Percentiles rank a stretch among this genome's conserved stretches.
phyloP scores from a whole-genome alignment of 2,888 invertebrate species.

The Nezara viridula region DNA sequence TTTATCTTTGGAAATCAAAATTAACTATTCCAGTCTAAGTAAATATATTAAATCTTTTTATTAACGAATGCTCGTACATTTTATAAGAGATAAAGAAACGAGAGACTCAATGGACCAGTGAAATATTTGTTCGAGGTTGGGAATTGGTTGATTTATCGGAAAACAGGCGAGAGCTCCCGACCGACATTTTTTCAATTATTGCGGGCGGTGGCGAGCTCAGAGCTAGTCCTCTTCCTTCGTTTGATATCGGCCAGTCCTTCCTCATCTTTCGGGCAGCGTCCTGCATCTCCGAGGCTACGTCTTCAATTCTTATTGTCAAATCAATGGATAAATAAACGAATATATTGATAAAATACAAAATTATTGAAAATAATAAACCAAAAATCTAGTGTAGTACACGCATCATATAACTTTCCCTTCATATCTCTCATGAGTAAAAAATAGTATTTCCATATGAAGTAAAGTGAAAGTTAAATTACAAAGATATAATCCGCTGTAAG shows the following conservation, averaged over 20 bases:
- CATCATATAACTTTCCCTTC: too few relatives aligned
- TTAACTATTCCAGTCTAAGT: too few relatives aligned
- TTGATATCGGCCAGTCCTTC: neutral
- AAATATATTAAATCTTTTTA: neutral
- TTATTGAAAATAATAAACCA: too few relatives aligned
- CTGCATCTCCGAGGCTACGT: neutral
- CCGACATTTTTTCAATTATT: conserved; percentile 37
- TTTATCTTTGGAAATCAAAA: too few relatives aligned
- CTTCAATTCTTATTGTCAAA: neutral
- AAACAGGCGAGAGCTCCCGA: neutral
- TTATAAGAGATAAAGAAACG: neutral
- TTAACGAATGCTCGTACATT: neutral
- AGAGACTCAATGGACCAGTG: neutral
- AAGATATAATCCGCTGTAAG: too few relatives aligned
- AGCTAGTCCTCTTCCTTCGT: neutral
- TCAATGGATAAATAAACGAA: too few relatives aligned
- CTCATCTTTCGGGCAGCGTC: neutral
- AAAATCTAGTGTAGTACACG: too few relatives aligned
- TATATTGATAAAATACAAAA: too few relatives aligned
- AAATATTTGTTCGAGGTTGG: neutral
- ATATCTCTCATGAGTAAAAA: too few relatives aligned
- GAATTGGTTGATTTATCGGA: conserved; percentile 20
- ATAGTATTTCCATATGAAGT: too few relatives aligned
- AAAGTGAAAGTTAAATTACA: too few relatives aligned
- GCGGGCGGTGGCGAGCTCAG: neutral